These are phyloP conservation scores for Beris chalybata DNA, from an alignment of 2,888 invertebrate species.

Conservation along the genomic window DNA sequence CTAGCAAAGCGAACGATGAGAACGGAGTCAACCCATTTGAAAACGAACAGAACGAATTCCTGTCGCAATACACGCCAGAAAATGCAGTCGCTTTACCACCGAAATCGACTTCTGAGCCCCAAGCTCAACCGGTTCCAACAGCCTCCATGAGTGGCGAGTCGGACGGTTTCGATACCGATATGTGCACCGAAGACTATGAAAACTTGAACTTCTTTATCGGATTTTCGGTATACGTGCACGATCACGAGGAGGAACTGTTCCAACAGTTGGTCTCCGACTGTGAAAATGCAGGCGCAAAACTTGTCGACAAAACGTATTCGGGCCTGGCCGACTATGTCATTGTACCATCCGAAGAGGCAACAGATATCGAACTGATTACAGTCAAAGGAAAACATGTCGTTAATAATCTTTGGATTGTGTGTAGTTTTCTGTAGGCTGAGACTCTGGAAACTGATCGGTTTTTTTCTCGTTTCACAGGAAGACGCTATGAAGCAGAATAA, in stretches of 20 bases:
- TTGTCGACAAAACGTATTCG: constrained; percentile 57
- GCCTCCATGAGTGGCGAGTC: constrained; percentile 1
- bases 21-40: constrained; percentile 25
- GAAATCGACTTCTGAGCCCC: constrained; percentile 46
- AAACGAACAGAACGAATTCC: constrained; percentile 44
- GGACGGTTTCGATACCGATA: constrained; percentile 19
- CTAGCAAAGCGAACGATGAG: constrained; percentile 22
- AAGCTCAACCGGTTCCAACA: constrained; percentile 17
- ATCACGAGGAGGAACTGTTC: constrained; percentile 56
- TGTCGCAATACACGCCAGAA: constrained; percentile 51
- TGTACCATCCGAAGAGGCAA: constrained; percentile 59
- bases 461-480: constrained; percentile 43
- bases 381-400: constrained; percentile 49
- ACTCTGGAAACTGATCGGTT: too few species aligned
- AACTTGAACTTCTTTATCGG: constrained; percentile 50
- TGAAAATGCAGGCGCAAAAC: constrained; percentile 60
- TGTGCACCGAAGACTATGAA: constrained; percentile 49
- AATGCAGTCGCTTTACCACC: constrained; percentile 48
- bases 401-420: constrained; percentile 53
- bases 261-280: constrained; percentile 57
- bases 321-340: constrained; percentile 68
- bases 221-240: constrained; percentile 53
- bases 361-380: constrained; percentile 45
- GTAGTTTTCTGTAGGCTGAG: constrained; percentile 9
- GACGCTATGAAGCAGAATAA: constrained; percentile 59